Evolutionary conservation across 2,797 vertebrate genomes (phyloP), one percentile per base, ranked within the genome.

Genomic region (Morus bassanus): DNA sequence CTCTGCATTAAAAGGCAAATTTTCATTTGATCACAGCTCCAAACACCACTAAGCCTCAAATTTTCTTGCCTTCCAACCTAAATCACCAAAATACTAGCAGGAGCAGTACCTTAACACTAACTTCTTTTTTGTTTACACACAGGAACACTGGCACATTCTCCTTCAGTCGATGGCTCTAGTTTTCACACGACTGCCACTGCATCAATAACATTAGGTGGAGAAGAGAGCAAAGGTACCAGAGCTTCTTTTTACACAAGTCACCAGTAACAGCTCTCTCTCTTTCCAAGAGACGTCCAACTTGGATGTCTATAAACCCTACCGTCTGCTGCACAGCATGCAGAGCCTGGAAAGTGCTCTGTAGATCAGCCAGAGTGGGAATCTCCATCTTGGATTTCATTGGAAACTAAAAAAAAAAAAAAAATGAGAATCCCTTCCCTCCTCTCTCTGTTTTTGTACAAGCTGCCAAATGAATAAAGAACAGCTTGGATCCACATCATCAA

Each of bases 391-490:
- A 88, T 73, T 69, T 76, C 46, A 91, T 2, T 41, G 15, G 25
- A 89, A 90, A 91, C 59, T 6, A 1, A 15, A 83, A 64, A 69
- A 65, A 56, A 56, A 65, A 56, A 30, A 31, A 41, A 30, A 13
- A 4, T 45, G 35, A 74, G 81, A 85, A 67, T 69, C n/a, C 51
- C 50, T 89, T 88, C 51, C 35, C 56, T 87, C 51, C 33, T 53
- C 69, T 37, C 63, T 89, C 56, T 76, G 33, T 68, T 93, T 94
- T 77, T n/a, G 33, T 56, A 87, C 1, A 9, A 83, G 75, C 75
- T 85, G 91, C 60, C 91, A 95, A 91, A 89, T 24, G 67, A 94
- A 63, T 80, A 33, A 88, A 84, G 85, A 94, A 91, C 76, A 94
- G 85, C 94, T 93, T 83, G 75, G 68, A 92, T 92, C 28, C 35